Evolutionary conservation across 1,140 invertebrate species (phyloP).

Genomic region (Papilio xuthus): DNA sequence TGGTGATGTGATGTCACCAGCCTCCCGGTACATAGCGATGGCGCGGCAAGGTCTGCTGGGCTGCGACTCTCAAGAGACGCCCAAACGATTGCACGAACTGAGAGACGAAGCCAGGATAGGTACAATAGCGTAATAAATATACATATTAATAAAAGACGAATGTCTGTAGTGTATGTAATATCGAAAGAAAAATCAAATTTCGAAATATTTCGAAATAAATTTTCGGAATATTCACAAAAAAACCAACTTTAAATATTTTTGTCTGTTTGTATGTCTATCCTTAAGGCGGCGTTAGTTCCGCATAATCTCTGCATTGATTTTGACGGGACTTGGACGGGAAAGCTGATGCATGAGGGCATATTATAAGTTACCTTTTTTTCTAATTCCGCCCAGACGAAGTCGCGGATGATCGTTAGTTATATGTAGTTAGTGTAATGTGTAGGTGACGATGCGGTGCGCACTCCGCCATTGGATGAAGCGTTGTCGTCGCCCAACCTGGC

Average conservation of each 20-base stretch:
- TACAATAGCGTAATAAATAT: slow-evolving; percentile 27
- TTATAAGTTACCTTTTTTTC: too few species aligned
- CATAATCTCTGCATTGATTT: too few species aligned
- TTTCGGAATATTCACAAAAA: too few species aligned
- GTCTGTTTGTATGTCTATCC: neutral
- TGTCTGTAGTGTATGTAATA: too few species aligned
- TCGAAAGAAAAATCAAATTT: too few species aligned
- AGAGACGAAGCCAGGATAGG: slow-evolving; percentile 58
- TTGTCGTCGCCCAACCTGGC: slow-evolving; percentile 70
- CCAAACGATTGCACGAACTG: slow-evolving; percentile 58
- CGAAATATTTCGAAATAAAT: too few species aligned
- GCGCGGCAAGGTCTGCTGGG: slow-evolving; percentile 72
- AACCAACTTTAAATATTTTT: too few species aligned
- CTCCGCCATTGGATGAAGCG: slow-evolving; percentile 73
- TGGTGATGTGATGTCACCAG: slow-evolving; percentile 72
- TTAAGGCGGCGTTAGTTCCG: too few species aligned
- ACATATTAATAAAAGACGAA: neutral
- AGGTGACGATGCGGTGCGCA: slow-evolving; percentile 50
- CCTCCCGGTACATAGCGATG: slow-evolving; percentile 78
- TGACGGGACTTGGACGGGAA: too few species aligned
- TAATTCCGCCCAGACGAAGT: too few species aligned
- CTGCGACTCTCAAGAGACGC: slow-evolving; percentile 73
- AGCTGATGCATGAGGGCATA: too few species aligned
- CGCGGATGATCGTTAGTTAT: too few species aligned
- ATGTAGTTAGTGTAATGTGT: slow-evolving; percentile 8